Evolutionary conservation across 1,140 invertebrate genomes (phyloP).

Genomic region (Andricus grossulariae): DNA sequence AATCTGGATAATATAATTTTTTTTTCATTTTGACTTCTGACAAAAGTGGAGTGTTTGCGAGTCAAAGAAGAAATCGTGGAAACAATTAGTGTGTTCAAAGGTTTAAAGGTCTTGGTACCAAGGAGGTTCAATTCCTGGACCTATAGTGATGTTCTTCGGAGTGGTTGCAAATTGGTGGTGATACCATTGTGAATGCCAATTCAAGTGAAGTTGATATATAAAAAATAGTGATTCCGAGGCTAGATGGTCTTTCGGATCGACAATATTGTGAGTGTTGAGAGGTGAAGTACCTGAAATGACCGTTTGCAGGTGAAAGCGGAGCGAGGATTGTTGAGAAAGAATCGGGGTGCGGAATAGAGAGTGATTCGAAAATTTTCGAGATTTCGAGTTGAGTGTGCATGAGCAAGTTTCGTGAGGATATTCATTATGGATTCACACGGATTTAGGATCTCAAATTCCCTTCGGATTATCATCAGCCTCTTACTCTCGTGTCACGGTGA

Average conservation of each 20-base stretch:
- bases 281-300: constrained; percentile 8
- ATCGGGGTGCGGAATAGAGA: not conserved
- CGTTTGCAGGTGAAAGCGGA: constrained; percentile 39
- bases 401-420: constrained; percentile 10
- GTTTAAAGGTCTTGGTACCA: too few species aligned
- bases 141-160: too few species aligned
- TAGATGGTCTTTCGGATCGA: constrained; percentile 9
- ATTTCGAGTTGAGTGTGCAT: constrained; percentile 19
- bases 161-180: not conserved
- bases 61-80: too few species aligned
- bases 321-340: not conserved
- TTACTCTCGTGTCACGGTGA: constrained; percentile 32
- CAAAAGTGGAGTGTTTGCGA: too few species aligned
- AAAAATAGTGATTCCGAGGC: constrained; percentile 4
- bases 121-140: too few species aligned
- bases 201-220: not conserved
- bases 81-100: too few species aligned
- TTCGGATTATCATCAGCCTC: constrained; percentile 21
- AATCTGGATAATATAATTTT: too few species aligned
- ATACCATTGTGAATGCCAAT: not conserved
- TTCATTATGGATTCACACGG: constrained; percentile 35
- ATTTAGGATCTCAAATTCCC: constrained; percentile 28
- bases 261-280: constrained; percentile 18
- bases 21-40: too few species aligned
- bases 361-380: constrained; percentile 5